Conservation (phyloP, 2,113 vertebrate species). For the Chloropsis hardwickii region DNA sequence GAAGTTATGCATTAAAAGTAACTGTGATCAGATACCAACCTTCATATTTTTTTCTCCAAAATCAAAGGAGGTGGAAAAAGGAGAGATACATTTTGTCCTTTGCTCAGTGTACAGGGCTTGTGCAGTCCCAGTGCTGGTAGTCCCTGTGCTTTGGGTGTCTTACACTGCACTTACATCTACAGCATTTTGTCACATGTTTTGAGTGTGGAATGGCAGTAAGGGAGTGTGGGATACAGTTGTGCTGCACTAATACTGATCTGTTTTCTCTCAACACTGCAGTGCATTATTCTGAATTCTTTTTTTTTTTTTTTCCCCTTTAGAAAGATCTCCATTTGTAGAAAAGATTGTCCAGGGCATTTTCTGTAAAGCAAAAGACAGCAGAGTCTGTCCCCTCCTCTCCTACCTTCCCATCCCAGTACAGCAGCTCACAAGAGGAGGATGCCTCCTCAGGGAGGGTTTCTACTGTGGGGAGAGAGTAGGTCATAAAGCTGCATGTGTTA, state of each 20-base stretch:
- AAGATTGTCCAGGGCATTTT: not conserved
- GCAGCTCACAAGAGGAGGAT: not conserved
- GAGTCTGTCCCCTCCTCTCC: not conserved
- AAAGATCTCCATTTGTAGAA: not conserved
- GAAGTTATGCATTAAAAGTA: not conserved
- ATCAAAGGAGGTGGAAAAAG: not conserved
- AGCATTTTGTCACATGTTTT: rapidly evolving
- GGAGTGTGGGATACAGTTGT: not conserved
- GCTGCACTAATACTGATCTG: not conserved
- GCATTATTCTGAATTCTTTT: not conserved
- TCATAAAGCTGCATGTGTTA: not conserved
- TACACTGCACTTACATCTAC: rapidly evolving
- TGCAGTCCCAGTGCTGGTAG: not conserved
- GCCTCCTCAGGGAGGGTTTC: not conserved
- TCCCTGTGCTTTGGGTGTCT: not conserved
- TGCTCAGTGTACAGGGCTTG: not conserved
- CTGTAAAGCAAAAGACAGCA: not conserved
- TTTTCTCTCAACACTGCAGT: not conserved
- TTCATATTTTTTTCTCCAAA: not conserved
- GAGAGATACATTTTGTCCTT: not conserved
- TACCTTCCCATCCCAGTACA: not conserved
- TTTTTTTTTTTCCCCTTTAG: not conserved
- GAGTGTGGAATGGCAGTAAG: not conserved
- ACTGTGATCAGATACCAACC: rapidly evolving
- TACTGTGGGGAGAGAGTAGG: rapidly evolving